Conservation (phyloP, 2,113 vertebrate species). For the Chionomys nivalis region DNA sequence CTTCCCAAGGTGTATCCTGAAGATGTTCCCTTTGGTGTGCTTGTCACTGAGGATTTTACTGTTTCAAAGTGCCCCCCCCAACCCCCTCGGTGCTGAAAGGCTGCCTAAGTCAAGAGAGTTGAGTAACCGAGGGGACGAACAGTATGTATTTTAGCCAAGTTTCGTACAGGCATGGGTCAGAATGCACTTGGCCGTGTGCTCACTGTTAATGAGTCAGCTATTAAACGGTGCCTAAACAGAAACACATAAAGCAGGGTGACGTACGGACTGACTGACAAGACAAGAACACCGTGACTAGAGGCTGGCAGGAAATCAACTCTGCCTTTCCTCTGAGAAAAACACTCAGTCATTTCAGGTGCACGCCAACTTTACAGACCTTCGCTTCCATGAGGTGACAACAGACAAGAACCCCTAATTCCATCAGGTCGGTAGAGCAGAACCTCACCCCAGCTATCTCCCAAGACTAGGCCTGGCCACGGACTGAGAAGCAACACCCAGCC, state of each 20-base stretch:
- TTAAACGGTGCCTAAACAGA: slow-evolving; percentile 19
- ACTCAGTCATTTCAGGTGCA: not conserved
- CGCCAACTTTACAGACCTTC: not conserved
- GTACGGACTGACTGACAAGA: not conserved
- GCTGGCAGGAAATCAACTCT: not conserved
- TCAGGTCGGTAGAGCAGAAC: not conserved
- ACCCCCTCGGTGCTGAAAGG: not conserved
- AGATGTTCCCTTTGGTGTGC: not conserved
- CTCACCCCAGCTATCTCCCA: not conserved
- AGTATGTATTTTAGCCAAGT: not conserved
- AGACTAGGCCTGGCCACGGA: not conserved
- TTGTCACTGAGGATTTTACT: not conserved
- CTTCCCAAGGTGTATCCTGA: not conserved
- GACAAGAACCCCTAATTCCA: not conserved
- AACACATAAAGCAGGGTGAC: not conserved
- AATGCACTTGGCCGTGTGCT: not conserved
- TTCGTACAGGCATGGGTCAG: not conserved
- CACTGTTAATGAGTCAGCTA: not conserved
- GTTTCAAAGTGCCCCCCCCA: not conserved
- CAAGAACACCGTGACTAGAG: not conserved
- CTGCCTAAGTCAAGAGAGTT: not conserved
- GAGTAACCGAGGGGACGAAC: not conserved
- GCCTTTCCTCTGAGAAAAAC: not conserved
- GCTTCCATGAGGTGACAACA: not conserved
- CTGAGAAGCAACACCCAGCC: not conserved